Evolutionary conservation across 2,797 vertebrate species (phyloP), one percentile per base, ranked within the genome.

Genomic region (Benthosema pterotum): DNA sequence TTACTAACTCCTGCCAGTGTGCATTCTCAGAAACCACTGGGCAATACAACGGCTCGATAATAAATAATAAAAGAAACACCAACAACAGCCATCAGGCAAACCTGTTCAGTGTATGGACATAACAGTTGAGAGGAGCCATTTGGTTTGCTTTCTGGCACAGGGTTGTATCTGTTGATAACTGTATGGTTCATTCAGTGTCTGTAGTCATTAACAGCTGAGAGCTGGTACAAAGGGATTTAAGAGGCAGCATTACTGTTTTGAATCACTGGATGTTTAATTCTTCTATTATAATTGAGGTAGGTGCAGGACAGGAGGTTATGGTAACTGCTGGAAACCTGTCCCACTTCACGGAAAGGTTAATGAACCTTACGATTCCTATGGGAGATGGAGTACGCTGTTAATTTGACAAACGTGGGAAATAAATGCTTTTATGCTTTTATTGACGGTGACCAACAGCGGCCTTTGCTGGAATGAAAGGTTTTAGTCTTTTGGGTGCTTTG

Each of bases 371-470:
- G 87, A 93, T 88, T 93, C 93, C 93, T 93, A 92, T 92, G 93
- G 92, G 92, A 94, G 93, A 92, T 94, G 91, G 92, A 94, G 93
- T 93, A 93, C 88, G 92, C 91, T 90, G 90, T 91, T 94, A 94
- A 94, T 94, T 93, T 93, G 92, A 93, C 91, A 90, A 93, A 94
- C 91, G 92, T 93, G 92, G 92, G 91, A 94, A 94, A 93, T 93
- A 93, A 93, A 94, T 93, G 93, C 93, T 94, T 94, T 94, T 93
- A 93, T 94, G 93, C 93, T 93, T 94, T 94, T 94, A 94, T 93
- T 94, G 93, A 92, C 74, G 84, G 91, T 93, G 93, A 93, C 93
- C 91, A 93, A 89, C 89, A 91, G 86, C 91, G 92, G 93, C 93
- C 93, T 93, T 93, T 93, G 91, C 87, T 88, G 89, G 89, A 93